phyloP scores from a whole-genome alignment of 1,140 invertebrate genomes.

The Alviniconcha marisindica region DNA sequence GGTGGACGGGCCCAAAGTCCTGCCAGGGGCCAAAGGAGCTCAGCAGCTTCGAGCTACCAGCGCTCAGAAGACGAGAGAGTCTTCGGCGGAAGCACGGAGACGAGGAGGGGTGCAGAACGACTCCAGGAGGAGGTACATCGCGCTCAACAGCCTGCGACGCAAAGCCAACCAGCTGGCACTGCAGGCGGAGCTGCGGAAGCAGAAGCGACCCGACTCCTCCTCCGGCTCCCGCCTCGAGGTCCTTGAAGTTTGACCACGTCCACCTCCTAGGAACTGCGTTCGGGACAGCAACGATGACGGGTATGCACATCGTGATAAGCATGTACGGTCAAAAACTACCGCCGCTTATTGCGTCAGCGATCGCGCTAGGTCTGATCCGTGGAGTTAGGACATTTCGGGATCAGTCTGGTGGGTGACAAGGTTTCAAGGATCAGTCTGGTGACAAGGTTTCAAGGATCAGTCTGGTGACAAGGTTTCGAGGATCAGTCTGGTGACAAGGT shows the following conservation, averaged over 20 bases:
- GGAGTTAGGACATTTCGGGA: neutral
- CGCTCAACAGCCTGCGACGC: constrained; percentile 42
- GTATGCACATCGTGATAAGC: neutral
- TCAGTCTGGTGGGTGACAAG: neutral
- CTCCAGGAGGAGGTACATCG: constrained; percentile 39
- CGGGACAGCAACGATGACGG: neutral
- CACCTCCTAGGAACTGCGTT: neutral
- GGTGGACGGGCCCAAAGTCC: constrained; percentile 7
- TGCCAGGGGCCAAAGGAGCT: constrained; percentile 32
- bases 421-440: too few species aligned
- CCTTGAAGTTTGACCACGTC: neutral
- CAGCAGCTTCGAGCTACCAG: constrained; percentile 6
- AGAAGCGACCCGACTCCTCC: constrained; percentile 6
- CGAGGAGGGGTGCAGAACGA: constrained; percentile 37
- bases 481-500: too few species aligned
- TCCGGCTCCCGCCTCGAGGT: neutral
- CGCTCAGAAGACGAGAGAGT: neutral
- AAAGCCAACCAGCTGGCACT: constrained; percentile 31
- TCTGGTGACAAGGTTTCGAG: too few species aligned
- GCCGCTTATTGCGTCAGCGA: neutral
- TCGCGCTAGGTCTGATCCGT: neutral
- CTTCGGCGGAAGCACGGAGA: neutral
- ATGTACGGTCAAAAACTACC: neutral
- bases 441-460: too few species aligned
- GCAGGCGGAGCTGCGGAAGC: constrained; percentile 6